A percentile compares a stretch with the other conserved stretches of the same genome.
Evolutionary conservation across 2,113 vertebrate genomes (phyloP).

Genomic region (Alaudala cheleensis): DNA sequence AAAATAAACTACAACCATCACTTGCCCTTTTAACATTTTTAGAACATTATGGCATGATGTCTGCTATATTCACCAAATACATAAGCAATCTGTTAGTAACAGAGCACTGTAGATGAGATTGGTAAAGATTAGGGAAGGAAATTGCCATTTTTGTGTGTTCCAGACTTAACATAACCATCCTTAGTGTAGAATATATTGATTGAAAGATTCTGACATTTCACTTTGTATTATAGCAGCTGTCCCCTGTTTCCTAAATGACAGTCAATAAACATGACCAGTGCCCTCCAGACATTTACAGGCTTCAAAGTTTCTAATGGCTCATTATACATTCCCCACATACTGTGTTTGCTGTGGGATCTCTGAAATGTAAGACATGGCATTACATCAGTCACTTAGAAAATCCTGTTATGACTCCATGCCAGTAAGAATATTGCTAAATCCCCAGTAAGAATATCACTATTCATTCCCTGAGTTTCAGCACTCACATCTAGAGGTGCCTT

Average conservation of each 20-base stretch:
- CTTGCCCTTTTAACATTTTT: neutral
- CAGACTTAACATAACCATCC: neutral
- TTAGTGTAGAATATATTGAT: neutral
- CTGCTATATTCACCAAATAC: neutral
- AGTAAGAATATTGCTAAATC: neutral
- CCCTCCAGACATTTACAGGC: neutral
- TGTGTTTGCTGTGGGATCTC: neutral
- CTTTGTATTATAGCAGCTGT: neutral
- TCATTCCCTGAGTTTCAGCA: neutral
- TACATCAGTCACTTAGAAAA: neutral
- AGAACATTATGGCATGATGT: neutral
- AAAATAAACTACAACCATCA: neutral
- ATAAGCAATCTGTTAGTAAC: neutral
- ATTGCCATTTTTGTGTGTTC: neutral
- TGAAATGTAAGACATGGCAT: neutral
- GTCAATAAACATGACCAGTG: neutral
- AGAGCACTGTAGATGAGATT: neutral
- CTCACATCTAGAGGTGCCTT: fast-evolving
- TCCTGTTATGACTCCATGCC: neutral
- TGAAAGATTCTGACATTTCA: neutral
- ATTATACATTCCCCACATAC: neutral
- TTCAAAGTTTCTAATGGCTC: neutral
- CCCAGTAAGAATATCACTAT: neutral
- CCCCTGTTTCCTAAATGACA: neutral
- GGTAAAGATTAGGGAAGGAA: neutral